Base-by-base conservation (phyloP, 1,140 invertebrate genomes). In the Rhopalosiphum padi region DNA sequence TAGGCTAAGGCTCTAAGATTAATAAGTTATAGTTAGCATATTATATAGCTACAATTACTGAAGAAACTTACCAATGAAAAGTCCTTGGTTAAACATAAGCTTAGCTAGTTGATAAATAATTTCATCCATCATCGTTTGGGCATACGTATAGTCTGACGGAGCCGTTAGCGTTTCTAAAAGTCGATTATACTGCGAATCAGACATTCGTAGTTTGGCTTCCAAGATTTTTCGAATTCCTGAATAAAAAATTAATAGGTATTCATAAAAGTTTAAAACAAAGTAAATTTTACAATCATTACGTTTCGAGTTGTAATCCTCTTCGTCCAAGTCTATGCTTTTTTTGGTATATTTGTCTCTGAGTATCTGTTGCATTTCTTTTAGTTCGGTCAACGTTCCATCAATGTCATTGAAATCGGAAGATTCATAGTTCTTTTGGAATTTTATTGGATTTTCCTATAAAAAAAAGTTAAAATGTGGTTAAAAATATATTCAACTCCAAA, bases 51-150 rank as follows among this genome's bases (percentile, higher is more conserved):
- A 15, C n/a, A n/a, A 15, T 15, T 18, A n/a, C 60, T 35, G n/a
- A 77, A n/a, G 5, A n/a, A 30, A 46, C 22, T 91, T 94, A 95
- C 97, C 97, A 94, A 96, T 96, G 4, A 96, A 95, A 68, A 97
- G 95, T 4, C 96, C 97, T 94, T 97, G 97, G 0, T 96, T 96
- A 95, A 97, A 97, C 96, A 97, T 97, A 94, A 97, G 96, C 95
- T 97, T 97, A 77, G 97, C 97, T 23, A 97, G 95, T 94, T 97
- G 97, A 95, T 97, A 97, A 91, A 97, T 97, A 3, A 97, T 96
- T 95, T 97, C 97, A 95, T 97, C 97, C 53, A 97, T 95, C 21
- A 97, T 97, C 94, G 97, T 97, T 94, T 97, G 97, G 15, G 97
- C 97, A 95, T 97, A 97, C 21, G 97, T 95, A 60, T 96, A 96